Evolutionary conservation across 1,140 invertebrate species (phyloP), one percentile per base, ranked within the genome.

Genomic region (Portunus trituberculatus): DNA sequence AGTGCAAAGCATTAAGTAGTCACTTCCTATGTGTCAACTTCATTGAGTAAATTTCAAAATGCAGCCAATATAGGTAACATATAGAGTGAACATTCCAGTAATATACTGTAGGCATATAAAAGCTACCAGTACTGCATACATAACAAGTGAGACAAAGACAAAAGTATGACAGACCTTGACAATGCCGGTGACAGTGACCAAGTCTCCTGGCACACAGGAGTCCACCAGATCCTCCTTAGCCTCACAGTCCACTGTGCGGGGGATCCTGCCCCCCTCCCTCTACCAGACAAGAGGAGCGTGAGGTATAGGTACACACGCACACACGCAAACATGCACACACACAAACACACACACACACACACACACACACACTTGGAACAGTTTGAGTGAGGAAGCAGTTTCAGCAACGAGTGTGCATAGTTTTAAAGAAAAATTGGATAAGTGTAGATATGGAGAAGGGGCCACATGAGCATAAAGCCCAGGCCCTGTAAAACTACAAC

Each of bases 161-260:
- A 20, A 10, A 20, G 16, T 28, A 12, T 12, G 59, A 86, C 93
- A 88, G 94, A 98, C 98, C 97, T 98, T 98, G 45, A 99, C 98
- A 94, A 99, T 98, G 59, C 99, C 99, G 95, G 98, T 98, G 14
- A 99, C 97, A 28, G 98, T 98, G 0, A 99, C 97, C 96, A 98
- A 98, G 97, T 99, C 99, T 12, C 99, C 99, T 39, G 99, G 98
- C 95, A 98, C 98, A 96, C 99, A 99, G 28, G 97, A 97, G 96
- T 98, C 98, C n/a, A 99, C 98, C 86, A 99, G 97, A 97, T 99
- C 98, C 96, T 98, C 98, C 39, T 98, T 97, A 32, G 99, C 97
- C 97, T 99, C 98, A 97, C 99, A 98, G 97, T 99, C 99, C 59
- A 99, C 97, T 95, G 98, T 98, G 96, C 98, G 97, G n/a, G 99